These are phyloP conservation scores for Amphiprion clarkii DNA, from an alignment of 2,797 vertebrate species.

Conservation along the genomic window DNA sequence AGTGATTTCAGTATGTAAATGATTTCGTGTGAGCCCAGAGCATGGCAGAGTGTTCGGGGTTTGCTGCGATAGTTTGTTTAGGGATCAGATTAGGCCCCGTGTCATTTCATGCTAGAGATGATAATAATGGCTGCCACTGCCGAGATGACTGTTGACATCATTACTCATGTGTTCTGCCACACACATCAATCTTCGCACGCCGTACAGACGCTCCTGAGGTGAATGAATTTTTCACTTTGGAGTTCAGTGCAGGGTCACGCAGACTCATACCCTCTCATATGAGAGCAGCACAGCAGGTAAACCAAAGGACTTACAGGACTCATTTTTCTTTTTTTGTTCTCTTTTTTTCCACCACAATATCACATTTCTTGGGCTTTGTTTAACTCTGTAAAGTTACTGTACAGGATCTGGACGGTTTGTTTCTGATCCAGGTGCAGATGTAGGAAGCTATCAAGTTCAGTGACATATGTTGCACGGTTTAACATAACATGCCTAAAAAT, in stretches of 20 bases:
- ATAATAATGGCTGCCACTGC: constrained; percentile 81
- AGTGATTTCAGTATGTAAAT: constrained; percentile 74
- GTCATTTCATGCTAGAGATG: constrained; percentile 81
- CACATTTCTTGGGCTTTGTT: constrained; percentile 48
- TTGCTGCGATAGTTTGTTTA: constrained; percentile 73
- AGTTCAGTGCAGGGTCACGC: constrained; percentile 86
- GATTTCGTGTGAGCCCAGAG: constrained; percentile 51
- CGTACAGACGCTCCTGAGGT: constrained; percentile 83
- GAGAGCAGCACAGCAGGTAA: constrained; percentile 79
- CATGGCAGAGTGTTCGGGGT: constrained; percentile 37
- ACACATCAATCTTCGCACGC: constrained; percentile 85
- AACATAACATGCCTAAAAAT: constrained; percentile 16
- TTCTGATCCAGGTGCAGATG: constrained; percentile 46
- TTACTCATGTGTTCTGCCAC: constrained; percentile 85
- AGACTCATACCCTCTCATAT: constrained; percentile 72
- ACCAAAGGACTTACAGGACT: constrained; percentile 54
- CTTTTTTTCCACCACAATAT: constrained; percentile 22
- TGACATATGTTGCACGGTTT: constrained; percentile 18
- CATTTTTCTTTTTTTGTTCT: constrained; percentile 57
- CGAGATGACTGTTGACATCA: constrained; percentile 86
- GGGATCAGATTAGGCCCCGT: constrained; percentile 77
- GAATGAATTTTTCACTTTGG: constrained; percentile 87
- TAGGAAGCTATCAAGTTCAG: constrained; percentile 33
- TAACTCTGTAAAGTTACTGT: constrained; percentile 41
- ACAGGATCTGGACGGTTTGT: constrained; percentile 6